Base-by-base conservation (phyloP, 2,113 vertebrate species). In the Spilogale gracilis region DNA sequence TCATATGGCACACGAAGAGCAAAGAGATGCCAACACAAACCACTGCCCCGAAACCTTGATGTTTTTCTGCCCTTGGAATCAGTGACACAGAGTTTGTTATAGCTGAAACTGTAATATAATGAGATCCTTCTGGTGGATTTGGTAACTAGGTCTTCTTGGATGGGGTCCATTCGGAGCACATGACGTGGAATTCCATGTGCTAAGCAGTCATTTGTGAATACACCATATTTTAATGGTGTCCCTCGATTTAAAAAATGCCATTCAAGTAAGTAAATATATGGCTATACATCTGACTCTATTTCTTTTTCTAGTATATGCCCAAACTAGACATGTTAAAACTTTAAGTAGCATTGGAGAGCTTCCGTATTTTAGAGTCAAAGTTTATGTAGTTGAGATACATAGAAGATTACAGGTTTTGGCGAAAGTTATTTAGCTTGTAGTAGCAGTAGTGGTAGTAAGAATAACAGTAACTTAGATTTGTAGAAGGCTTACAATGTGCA, bases 21-120 rank as follows among this genome's bases (percentile, higher is more conserved):
- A 95, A 96, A 67, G 65, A 60, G 18, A 96, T 48, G 95, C 65
- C 93, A 96, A 95, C 76, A 81, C 52, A 95, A 61, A 97, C 92
- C 63, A 65, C n/a, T 9, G 3, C 52, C 17, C 74, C 56, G n/a
- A 32, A 92, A 52, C n/a, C 90, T 90, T 32, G 76, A 85, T 58
- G 45, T 84, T 92, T 92, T n/a, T 23, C 71, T 95, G 63, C 14
- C 95, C 80, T 91, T 67, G 54, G 84, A 94, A 74, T 91, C 81
- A 79, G 60, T 69, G 78, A 43, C 87, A 71, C 18, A 48, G 50
- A 54, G 96, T 65, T 95, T n/a, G 54, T 81, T 96, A 67, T 50
- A 96, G 92, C 94, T 94, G 76, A 96, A 90, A 79, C 80, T 81
- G 5, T 6, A 25, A 60, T 76, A 73, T 88, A 88, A 95, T 90